A percentile compares a stretch with the other conserved stretches of the same genome.
phyloP scores from a whole-genome alignment of 2,113 vertebrate species.

The Apteryx owenii region DNA sequence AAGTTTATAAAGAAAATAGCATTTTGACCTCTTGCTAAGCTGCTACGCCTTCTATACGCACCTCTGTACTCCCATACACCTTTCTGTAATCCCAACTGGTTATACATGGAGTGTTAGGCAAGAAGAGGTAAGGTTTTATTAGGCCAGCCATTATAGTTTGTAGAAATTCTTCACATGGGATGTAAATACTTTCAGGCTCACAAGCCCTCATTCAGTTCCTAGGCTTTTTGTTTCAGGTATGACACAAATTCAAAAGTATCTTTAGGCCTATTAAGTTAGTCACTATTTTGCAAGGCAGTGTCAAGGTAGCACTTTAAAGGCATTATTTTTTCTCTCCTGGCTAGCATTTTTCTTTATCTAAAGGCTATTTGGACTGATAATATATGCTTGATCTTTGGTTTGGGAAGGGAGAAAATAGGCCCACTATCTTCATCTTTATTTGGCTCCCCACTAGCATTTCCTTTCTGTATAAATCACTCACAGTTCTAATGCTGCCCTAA shows the following conservation, averaged over 20 bases:
- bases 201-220: background rate
- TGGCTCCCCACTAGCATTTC: background rate
- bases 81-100: background rate
- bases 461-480: background rate
- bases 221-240: background rate
- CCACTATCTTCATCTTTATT: background rate
- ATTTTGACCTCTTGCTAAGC: background rate
- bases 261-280: background rate
- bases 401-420: conserved; percentile 11
- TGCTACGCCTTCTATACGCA: background rate
- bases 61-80: background rate
- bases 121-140: background rate
- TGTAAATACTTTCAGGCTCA: background rate
- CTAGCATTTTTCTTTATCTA: background rate
- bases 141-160: background rate
- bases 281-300: background rate
- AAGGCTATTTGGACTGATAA: background rate
- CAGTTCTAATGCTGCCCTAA: background rate
- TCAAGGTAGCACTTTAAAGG: background rate
- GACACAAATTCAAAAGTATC: background rate
- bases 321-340: background rate
- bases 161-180: background rate
- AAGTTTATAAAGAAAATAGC: background rate
- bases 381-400: conserved; percentile 12
- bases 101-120: background rate